phyloP scores from a whole-genome alignment of 2,113 vertebrate species.

The Lamprologus sp. region DNA sequence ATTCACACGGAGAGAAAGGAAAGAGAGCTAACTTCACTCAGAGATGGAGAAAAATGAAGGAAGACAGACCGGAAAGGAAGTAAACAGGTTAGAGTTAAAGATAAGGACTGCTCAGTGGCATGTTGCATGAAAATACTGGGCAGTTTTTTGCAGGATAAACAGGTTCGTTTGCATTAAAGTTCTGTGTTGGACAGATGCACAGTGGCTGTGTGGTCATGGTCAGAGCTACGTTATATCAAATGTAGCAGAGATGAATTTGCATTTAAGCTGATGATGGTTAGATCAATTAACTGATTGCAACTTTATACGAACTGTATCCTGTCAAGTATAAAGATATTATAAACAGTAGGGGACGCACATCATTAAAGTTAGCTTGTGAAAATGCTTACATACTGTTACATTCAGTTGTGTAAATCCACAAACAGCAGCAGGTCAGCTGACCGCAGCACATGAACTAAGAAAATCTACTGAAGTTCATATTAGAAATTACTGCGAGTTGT shows the following conservation, averaged over 20 bases:
- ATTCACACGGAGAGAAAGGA: background rate
- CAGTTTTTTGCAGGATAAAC: background rate
- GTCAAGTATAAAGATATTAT: background rate
- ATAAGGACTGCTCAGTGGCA: background rate
- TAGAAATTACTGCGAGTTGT: background rate
- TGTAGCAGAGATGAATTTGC: background rate
- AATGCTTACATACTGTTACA: background rate
- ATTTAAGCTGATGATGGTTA: background rate
- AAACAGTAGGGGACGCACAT: background rate
- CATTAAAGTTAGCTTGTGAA: background rate
- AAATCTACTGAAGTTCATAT: background rate
- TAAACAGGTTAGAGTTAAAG: background rate
- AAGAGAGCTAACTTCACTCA: background rate
- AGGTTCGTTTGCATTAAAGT: background rate
- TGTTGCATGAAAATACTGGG: background rate
- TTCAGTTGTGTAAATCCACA: background rate
- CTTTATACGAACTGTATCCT: background rate
- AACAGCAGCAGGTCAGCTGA: background rate
- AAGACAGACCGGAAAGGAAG: background rate
- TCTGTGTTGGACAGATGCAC: background rate
- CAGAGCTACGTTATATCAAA: background rate
- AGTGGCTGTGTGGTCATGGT: background rate
- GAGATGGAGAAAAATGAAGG: background rate
- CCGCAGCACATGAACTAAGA: background rate
- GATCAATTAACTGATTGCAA: background rate